Evolutionary conservation across 64 coral and sea anemone species (phyloP).

Genomic region (Catalaphyllia jardinei): DNA sequence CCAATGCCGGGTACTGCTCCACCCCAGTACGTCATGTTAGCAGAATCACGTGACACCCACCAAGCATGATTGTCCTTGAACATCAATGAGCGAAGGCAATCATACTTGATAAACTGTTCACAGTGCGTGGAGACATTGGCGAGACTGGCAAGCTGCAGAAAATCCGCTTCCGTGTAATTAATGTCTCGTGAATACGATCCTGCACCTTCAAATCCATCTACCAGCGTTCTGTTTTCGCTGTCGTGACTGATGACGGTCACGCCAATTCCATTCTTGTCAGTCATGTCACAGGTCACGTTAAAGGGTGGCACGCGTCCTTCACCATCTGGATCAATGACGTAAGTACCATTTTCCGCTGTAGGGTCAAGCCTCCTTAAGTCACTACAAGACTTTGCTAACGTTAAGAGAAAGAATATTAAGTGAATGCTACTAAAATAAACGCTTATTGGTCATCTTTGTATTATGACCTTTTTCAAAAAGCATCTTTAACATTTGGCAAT

Average conservation of each 20-base stretch:
- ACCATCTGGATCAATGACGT: slow-evolving; percentile 24
- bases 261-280: slow-evolving; percentile 3
- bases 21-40: neutral
- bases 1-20: neutral
- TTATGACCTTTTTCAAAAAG: too few relatives aligned
- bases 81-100: neutral
- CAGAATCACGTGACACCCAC: slow-evolving; percentile 9
- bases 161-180: neutral
- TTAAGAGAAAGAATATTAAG: too few relatives aligned
- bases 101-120: slow-evolving; percentile 1
- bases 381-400: slow-evolving; percentile 5
- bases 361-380: neutral
- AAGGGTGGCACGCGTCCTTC: slow-evolving; percentile 13
- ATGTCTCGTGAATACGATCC: neutral
- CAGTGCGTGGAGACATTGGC: neutral
- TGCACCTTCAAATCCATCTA: neutral
- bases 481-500: too few relatives aligned
- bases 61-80: neutral
- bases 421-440: too few relatives aligned
- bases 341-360: neutral
- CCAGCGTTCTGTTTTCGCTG: neutral
- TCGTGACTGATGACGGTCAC: neutral
- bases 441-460: too few relatives aligned
- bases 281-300: slow-evolving; percentile 39
- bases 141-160: neutral